Evolutionary conservation across 1,140 invertebrate species (phyloP).

Genomic region (Lordiphosa stackelbergi): DNA sequence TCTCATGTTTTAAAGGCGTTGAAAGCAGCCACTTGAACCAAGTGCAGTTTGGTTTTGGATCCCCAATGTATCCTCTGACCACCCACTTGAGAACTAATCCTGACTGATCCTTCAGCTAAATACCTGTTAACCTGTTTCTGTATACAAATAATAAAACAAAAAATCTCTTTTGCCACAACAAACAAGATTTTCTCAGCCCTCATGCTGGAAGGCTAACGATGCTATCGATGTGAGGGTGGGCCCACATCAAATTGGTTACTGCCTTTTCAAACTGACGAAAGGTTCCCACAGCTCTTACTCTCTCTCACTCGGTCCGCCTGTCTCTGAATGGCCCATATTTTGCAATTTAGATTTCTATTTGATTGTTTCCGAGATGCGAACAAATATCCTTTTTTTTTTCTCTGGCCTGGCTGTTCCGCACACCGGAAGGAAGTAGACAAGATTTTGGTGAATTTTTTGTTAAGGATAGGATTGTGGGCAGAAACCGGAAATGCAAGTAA

Average conservation of each 20-base stretch:
- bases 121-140: conserved; percentile 63
- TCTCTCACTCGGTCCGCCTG: too few species aligned
- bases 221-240: conserved; percentile 62
- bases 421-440: too few species aligned
- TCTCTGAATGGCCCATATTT: conserved; percentile 47
- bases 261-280: conserved; percentile 6
- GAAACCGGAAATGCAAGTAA: too few species aligned
- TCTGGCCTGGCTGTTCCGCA: too few species aligned
- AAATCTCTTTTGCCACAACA: conserved; percentile 48
- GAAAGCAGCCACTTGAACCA: too few species aligned
- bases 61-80: conserved; percentile 27
- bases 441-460: too few species aligned
- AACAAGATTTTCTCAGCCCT: conserved; percentile 67
- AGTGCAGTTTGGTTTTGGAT: background rate
- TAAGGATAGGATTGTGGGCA: too few species aligned
- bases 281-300: conserved; percentile 36
- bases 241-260: conserved; percentile 62
- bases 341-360: conserved; percentile 70
- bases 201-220: conserved; percentile 41
- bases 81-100: conserved; percentile 60
- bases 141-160: conserved; percentile 31
- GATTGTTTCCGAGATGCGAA: conserved; percentile 28
- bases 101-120: conserved; percentile 54
- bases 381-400: too few species aligned
- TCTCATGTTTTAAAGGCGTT: too few species aligned